Conservation (phyloP, 2,113 vertebrate genomes). For the Sebastes schlegelii region DNA sequence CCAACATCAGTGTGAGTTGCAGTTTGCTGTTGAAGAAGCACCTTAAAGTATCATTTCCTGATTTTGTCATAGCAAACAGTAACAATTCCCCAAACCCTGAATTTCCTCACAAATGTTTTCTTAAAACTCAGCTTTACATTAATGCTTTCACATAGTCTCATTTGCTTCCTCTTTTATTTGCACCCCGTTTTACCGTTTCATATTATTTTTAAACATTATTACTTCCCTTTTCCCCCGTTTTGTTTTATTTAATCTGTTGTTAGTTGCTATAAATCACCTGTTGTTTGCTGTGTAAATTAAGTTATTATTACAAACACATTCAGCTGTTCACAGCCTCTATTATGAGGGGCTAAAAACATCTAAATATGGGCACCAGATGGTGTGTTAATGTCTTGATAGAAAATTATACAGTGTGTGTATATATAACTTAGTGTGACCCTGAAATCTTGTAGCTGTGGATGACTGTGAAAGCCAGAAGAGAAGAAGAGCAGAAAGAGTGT, state of each 20-base stretch:
- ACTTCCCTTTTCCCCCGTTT: neutral
- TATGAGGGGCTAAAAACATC: neutral
- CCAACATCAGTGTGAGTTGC: neutral
- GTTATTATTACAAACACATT: slow-evolving; percentile 17
- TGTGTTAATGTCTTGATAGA: slow-evolving; percentile 16
- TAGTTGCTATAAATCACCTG: neutral
- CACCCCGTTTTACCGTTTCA: neutral
- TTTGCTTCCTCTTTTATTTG: too few relatives aligned
- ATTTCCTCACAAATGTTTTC: neutral
- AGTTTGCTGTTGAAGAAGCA: too few relatives aligned
- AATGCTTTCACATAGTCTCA: neutral
- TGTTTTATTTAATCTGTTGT: neutral
- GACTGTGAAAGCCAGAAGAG: slow-evolving; percentile 7
- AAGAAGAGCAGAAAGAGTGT: neutral
- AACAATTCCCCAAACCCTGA: neutral
- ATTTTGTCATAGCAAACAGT: neutral
- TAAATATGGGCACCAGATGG: slow-evolving; percentile 35
- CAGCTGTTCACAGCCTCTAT: neutral
- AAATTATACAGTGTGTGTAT: neutral
- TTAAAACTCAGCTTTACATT: too few relatives aligned
- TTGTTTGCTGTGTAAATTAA: neutral
- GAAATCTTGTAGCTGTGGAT: neutral
- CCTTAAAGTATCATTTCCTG: neutral
- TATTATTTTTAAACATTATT: too few relatives aligned
- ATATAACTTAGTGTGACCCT: slow-evolving; percentile 21